These are phyloP conservation scores for Oreochromis spilurus DNA, from an alignment of 2,113 vertebrate genomes.

Conservation along the genomic window DNA sequence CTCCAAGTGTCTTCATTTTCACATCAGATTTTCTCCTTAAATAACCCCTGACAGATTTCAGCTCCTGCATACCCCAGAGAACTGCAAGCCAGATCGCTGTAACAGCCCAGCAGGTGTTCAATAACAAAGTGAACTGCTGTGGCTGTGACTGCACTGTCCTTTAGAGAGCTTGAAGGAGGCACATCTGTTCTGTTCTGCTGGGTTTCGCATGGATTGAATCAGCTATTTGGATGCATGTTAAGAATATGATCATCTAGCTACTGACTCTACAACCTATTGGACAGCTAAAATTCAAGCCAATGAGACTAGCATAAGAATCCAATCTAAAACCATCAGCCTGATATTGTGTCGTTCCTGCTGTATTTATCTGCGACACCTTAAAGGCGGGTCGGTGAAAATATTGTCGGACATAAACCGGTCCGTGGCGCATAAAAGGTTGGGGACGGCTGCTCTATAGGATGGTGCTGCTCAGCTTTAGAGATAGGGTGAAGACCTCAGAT, in stretches of 20 bases:
- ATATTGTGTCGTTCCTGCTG: not conserved
- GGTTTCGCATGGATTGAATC: not conserved
- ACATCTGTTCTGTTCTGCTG: not conserved
- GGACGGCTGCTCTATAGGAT: too few relatives aligned
- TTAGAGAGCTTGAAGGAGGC: not conserved
- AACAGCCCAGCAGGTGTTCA: constrained; percentile 37
- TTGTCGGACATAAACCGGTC: too few relatives aligned
- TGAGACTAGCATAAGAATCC: not conserved
- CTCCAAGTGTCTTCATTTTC: constrained; percentile 15
- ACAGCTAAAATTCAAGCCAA: constrained; percentile 9
- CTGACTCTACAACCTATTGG: not conserved
- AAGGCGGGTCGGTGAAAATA: too few relatives aligned
- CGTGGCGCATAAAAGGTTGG: too few relatives aligned
- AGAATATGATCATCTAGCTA: not conserved
- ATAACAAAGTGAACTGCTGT: constrained; percentile 26
- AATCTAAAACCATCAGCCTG: not conserved
- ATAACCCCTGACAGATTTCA: constrained; percentile 10
- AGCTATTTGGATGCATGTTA: not conserved
- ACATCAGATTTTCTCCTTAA: not conserved
- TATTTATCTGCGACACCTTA: too few relatives aligned
- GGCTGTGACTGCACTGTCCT: constrained; percentile 18
- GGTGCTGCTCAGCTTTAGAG: too few relatives aligned
- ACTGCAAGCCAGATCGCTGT: not conserved
- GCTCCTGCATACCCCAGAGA: not conserved
- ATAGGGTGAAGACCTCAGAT: too few relatives aligned